A percentile compares a stretch with the other conserved stretches of the same genome.
These are phyloP conservation scores for Atrichornis clamosus DNA, from an alignment of 2,113 vertebrate species.

Conservation along the genomic window DNA sequence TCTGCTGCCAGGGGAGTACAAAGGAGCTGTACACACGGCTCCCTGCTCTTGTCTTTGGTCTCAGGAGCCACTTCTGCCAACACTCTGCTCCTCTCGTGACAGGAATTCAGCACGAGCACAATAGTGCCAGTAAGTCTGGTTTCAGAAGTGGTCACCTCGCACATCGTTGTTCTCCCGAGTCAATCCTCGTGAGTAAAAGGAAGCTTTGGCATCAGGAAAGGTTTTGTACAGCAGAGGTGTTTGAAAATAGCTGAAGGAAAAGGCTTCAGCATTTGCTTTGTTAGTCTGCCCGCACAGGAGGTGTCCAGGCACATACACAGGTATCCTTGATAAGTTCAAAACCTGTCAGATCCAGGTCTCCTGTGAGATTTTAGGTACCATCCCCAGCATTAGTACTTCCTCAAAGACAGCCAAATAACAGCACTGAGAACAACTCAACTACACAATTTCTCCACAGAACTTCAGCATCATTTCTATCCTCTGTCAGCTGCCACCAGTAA, in stretches of 20 bases:
- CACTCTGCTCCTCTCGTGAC: not conserved
- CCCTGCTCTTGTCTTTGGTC: not conserved
- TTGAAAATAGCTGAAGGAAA: not conserved
- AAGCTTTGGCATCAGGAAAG: not conserved
- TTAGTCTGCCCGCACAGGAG: not conserved
- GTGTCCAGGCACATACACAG: rapidly evolving
- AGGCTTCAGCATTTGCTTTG: not conserved
- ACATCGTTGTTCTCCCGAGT: not conserved
- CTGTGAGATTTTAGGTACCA: not conserved
- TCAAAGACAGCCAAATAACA: not conserved
- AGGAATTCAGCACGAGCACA: rapidly evolving
- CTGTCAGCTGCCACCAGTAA: not conserved
- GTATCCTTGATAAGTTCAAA: not conserved
- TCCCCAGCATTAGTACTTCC: not conserved
- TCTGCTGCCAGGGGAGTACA: not conserved
- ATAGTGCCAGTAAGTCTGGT: not conserved
- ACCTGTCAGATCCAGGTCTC: not conserved
- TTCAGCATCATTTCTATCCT: not conserved
- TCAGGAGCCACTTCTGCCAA: not conserved
- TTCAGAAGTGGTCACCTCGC: not conserved
- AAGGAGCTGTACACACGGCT: not conserved
- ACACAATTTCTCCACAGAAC: not conserved
- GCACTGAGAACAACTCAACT: not conserved
- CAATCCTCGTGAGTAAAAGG: not conserved
- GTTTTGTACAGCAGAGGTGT: not conserved